Evolutionary conservation across 2,797 vertebrate species (phyloP).

Genomic region (Enteromius paludinosus): DNA sequence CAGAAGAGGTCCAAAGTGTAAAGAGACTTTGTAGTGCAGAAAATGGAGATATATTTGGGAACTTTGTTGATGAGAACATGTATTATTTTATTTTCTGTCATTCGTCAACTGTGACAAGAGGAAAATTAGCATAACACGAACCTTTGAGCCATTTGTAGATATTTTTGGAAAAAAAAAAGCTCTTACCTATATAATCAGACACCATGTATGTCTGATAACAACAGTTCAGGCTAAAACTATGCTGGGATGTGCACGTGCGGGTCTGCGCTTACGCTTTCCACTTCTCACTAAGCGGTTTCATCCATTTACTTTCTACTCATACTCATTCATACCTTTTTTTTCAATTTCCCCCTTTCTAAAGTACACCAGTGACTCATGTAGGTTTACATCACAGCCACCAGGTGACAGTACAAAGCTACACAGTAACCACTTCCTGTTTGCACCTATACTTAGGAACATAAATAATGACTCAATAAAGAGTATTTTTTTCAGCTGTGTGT

Average conservation of each 20-base stretch:
- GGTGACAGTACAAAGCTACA: conserved; percentile 43
- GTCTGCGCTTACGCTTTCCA: background rate
- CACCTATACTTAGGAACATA: background rate
- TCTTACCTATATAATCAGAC: background rate
- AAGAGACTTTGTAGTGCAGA: too few relatives aligned
- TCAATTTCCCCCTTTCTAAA: background rate
- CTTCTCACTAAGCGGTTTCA: background rate
- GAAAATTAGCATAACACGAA: background rate
- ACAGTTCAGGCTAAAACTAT: background rate
- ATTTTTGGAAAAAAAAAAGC: background rate
- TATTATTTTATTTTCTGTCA: background rate
- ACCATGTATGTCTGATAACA: background rate
- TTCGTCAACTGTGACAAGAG: background rate
- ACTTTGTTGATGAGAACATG: background rate
- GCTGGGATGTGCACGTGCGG: background rate
- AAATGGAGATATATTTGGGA: background rate
- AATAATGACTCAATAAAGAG: background rate
- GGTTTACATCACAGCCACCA: conserved; percentile 19
- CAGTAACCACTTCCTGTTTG: conserved; percentile 16
- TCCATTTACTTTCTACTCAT: conserved; percentile 3
- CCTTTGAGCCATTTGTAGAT: background rate
- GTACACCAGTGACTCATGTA: background rate
- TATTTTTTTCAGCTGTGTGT: background rate
- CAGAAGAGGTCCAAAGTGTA: background rate
- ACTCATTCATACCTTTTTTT: background rate